Percentiles rank a stretch among this genome's conserved stretches.
Conservation (phyloP, 2,113 vertebrate genomes). For the Halichoerus grypus region DNA sequence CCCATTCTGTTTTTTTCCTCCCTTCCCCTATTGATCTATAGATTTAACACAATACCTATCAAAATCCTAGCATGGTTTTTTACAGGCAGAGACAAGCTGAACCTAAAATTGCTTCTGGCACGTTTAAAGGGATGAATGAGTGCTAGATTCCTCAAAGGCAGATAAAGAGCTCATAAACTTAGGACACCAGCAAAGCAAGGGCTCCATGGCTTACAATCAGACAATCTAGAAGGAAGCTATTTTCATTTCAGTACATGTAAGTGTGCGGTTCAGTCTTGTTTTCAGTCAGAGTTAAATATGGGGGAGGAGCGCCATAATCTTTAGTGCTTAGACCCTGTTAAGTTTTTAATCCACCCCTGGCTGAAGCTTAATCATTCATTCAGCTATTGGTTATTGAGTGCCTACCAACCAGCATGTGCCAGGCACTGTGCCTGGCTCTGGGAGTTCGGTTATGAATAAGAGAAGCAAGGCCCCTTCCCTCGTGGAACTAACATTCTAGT, state of each 20-base stretch:
- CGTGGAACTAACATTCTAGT: not conserved
- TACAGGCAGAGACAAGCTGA: conserved; percentile 7
- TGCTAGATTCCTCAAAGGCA: not conserved
- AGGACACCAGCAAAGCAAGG: not conserved
- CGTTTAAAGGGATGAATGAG: not conserved
- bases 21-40: not conserved
- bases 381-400: not conserved
- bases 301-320: not conserved
- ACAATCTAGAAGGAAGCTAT: not conserved
- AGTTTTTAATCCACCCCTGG: not conserved
- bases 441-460: not conserved
- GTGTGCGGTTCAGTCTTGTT: not conserved
- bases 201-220: not conserved
- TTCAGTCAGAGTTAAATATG: conserved; percentile 27
- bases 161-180: not conserved
- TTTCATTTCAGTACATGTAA: not conserved
- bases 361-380: conserved; percentile 5
- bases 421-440: not conserved
- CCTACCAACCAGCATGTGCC: not conserved
- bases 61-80: not conserved
- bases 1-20: too few relatives aligned
- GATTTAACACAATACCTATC: not conserved
- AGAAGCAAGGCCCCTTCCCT: not conserved
- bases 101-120: not conserved
- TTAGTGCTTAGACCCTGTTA: not conserved